Evolutionary conservation across 2,113 vertebrate genomes (phyloP).

Genomic region (Patagioenas fasciata): DNA sequence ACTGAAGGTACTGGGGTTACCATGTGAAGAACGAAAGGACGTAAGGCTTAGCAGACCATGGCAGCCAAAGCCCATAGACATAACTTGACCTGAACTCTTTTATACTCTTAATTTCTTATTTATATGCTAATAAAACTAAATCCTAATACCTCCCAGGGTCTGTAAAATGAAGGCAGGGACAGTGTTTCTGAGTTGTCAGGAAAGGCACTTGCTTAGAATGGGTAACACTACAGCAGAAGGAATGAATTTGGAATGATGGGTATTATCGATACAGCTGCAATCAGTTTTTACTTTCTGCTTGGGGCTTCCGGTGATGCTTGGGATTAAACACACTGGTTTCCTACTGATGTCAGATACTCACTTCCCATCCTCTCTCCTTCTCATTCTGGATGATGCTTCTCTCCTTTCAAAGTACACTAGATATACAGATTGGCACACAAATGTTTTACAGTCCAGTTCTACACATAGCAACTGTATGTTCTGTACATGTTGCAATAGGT

Average conservation of each 20-base stretch:
- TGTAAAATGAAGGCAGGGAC: neutral
- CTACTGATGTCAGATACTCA: neutral
- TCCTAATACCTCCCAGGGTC: neutral
- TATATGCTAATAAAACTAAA: slow-evolving; percentile 27
- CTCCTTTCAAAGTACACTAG: neutral
- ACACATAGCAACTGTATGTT: neutral
- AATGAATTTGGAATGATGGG: neutral
- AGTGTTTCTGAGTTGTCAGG: neutral
- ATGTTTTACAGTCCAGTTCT: neutral
- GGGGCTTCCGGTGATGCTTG: neutral
- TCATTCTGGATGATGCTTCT: neutral
- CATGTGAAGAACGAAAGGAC: neutral
- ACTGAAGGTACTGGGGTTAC: neutral
- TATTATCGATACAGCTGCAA: neutral
- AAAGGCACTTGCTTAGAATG: neutral
- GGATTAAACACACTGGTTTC: neutral
- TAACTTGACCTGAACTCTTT: neutral
- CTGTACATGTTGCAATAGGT: neutral
- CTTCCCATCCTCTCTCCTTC: neutral
- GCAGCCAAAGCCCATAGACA: neutral
- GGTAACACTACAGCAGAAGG: neutral
- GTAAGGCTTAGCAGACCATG: neutral
- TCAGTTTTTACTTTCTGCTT: neutral
- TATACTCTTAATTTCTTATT: slow-evolving; percentile 8
- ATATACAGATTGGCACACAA: neutral